Base-by-base conservation (phyloP, 2,888 invertebrate genomes). In the Ochropleura plecta region DNA sequence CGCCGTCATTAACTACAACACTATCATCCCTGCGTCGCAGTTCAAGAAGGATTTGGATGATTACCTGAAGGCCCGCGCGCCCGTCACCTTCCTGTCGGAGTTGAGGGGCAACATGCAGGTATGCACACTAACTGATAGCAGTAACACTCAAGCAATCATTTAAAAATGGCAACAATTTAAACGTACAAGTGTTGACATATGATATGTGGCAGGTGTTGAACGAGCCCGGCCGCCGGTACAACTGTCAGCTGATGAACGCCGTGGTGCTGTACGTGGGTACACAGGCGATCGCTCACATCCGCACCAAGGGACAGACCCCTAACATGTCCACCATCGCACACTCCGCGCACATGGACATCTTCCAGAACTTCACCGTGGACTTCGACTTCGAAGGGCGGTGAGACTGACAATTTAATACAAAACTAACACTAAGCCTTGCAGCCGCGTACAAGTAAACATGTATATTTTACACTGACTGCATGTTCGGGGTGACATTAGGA, bases 271-370 rank as follows among this genome's bases (percentile, higher is more conserved):
- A 99, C 92, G 99, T 99, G 74, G 99, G 99, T 55, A 99, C 99
- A 0, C 99, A 99, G 94, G 99, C 99, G 7, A 99, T 99, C 88
- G 97, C 98, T 5, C 97, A 98, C 92, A 99, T 99, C 83, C 97
- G 99, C 79, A 97, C 97, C 89, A 99, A 99, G 94, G 98, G 98
- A 65, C 98, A 98, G 89, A 98, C 98, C 3, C 99, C 99, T 0
- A 99, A 98, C 92, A 99, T 99, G 98, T 98, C 99, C 63, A 99
- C 99, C n/a, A 99, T 99, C 83, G 99, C 99, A 1, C 99, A 99
- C 93, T 99, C 99, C 51, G 98, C 99, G 0, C 99, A 99, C 94
- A 99, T 99, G 99, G 99, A 99, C 94, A 99, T 99, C 88, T 99
- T 99, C 97, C 99, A 99, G 96, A 99, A 99, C 96, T 97, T 99